Evolutionary conservation across 2,113 vertebrate species (phyloP).

Genomic region (Acanthochromis polyacanthus): DNA sequence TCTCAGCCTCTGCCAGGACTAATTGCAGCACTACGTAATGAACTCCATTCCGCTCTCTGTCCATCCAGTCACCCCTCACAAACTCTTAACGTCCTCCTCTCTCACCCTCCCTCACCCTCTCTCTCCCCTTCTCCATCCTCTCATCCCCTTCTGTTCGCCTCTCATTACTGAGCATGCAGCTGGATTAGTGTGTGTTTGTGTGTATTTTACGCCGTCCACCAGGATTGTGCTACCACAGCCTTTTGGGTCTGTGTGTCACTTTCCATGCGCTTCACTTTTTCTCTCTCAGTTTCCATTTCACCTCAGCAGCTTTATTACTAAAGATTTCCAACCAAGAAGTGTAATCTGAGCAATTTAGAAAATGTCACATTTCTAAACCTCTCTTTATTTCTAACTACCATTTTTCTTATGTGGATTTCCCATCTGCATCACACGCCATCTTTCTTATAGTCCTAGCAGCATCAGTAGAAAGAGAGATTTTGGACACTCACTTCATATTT

Average conservation of each 20-base stretch:
- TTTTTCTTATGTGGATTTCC: no score
- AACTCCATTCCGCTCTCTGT: slow-evolving; percentile 34
- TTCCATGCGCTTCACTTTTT: slow-evolving; percentile 23
- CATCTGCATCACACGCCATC: no score
- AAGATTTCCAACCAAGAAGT: not conserved
- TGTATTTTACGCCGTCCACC: slow-evolving; percentile 30
- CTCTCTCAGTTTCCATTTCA: not conserved
- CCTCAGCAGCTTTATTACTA: not conserved
- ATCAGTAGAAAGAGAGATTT: no score
- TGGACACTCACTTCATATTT: no score
- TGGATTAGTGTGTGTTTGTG: slow-evolving; percentile 57
- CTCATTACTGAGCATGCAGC: slow-evolving; percentile 60
- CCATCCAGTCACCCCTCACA: slow-evolving; percentile 11
- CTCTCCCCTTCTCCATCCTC: not conserved
- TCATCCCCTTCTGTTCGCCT: slow-evolving; percentile 61
- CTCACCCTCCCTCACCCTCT: no score
- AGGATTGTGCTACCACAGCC: slow-evolving; percentile 35
- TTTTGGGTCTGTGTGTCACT: slow-evolving; percentile 45
- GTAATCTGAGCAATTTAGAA: no score
- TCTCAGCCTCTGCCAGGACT: slow-evolving; percentile 60
- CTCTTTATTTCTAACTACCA: no score
- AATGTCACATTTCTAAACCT: no score
- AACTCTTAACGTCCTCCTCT: not conserved
- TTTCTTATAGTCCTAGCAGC: no score
- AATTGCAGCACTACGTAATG: slow-evolving; percentile 67